Base-by-base conservation (phyloP, 2,888 invertebrate species). In the Coelogynopora nodosa region DNA sequence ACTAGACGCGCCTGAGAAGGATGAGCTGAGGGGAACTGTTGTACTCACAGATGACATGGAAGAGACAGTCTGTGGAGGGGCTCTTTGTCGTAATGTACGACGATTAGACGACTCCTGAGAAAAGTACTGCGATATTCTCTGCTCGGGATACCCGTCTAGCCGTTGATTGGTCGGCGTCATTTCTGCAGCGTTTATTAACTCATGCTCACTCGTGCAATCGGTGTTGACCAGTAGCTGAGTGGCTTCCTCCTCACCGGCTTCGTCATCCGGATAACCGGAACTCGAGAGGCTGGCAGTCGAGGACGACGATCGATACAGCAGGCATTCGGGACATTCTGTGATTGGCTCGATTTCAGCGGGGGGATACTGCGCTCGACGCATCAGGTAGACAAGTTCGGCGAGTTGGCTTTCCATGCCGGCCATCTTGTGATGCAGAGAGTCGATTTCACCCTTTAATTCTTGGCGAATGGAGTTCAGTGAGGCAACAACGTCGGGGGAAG, bases 81-180 rank as follows among this genome's bases (percentile, higher is more conserved):
- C 74, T 23, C 74, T 13, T 23, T 2, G 2, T 5, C 18, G 23
- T 5, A 26, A 74, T 2, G 10, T 2, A 5, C 74, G 74, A 5
- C 74, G 18, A 74, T 2, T 2, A 26, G 23, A 5, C 23, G 74
- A 74, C 27, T 74, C 23, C 27, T 74, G 74, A 74, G 18, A n/a
- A 26, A 74, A 74, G 74, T 74, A 74, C 23, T 74, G 74, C 23
- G 74, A 74, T 13, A 74, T 74, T 10, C 74, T 10, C 27, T 74
- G 74, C 74, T 74, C 74, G 2, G 74, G 74, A 26, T n/a, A 74
- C 5, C 74, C 74, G 23, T 26, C 74, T 5, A 74, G 74, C 2
- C 74, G 74, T 23, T 74, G 74, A 74, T 74, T 74, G 74, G 74
- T 74, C 23, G 74, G 74, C 27, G 74, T 74, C 18, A 26, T 74